A percentile compares a stretch with the other conserved stretches of the same genome.
Evolutionary conservation across 2,888 invertebrate species (phyloP).

Genomic region (Melanchra persicariae): DNA sequence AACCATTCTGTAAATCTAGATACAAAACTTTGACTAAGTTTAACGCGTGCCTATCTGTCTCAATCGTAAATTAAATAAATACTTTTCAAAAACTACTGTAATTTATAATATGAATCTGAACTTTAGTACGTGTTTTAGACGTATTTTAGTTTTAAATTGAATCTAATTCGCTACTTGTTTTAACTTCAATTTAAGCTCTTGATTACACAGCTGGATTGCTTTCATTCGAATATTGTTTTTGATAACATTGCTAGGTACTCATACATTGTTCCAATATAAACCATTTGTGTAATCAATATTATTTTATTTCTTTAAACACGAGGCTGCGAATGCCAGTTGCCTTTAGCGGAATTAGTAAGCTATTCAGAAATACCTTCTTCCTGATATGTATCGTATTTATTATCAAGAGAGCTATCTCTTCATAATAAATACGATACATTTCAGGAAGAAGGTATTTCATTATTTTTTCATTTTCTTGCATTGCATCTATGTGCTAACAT

Average conservation of each 20-base stretch:
- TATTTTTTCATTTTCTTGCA: too few species aligned
- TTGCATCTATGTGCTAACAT: too few species aligned
- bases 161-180: slow-evolving; percentile 20
- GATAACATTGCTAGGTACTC: not conserved
- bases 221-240: not conserved
- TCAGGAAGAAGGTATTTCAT: too few species aligned
- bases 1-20: slow-evolving; percentile 43
- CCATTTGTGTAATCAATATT: too few species aligned
- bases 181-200: slow-evolving; percentile 2
- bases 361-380: too few species aligned
- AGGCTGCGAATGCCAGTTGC: too few species aligned
- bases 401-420: too few species aligned
- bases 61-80: slow-evolving; percentile 54
- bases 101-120: slow-evolving; percentile 36
- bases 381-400: too few species aligned
- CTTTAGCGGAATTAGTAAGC: too few species aligned
- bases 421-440: too few species aligned
- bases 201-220: slow-evolving; percentile 13
- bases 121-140: slow-evolving; percentile 22
- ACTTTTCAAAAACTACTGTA: slow-evolving; percentile 42
- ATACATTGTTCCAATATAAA: not conserved
- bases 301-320: too few species aligned
- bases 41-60: slow-evolving; percentile 47
- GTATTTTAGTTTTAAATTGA: slow-evolving; percentile 24
- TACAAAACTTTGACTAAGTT: slow-evolving; percentile 58